These are phyloP conservation scores for Cardinalis cardinalis DNA, from an alignment of 2,113 vertebrate species.

Conservation along the genomic window DNA sequence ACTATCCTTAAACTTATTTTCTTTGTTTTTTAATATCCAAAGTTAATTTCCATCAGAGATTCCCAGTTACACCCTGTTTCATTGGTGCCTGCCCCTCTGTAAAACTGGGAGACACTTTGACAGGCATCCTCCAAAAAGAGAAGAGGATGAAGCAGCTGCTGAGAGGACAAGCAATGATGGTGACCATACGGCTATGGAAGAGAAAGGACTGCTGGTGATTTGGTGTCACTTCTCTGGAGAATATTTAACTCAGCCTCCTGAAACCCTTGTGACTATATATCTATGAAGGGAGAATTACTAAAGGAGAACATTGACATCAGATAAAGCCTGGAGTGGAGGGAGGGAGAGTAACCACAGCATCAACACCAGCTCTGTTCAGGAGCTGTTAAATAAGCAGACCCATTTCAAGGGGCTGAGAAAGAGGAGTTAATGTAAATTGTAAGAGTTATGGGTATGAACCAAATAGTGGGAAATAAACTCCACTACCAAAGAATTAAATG, in stretches of 20 bases:
- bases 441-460: neutral
- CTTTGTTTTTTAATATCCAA: neutral
- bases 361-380: neutral
- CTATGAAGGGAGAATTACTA: neutral
- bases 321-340: neutral
- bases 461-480: neutral
- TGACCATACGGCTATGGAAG: rapidly evolving
- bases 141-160: neutral
- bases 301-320: neutral
- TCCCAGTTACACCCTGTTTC: neutral
- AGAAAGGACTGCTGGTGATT: neutral
- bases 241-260: neutral
- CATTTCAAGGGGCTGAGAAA: neutral
- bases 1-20: neutral
- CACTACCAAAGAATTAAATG: neutral
- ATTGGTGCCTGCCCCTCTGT: rapidly evolving
- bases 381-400: neutral
- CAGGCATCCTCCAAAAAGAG: neutral
- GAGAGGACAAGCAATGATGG: neutral
- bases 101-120: neutral
- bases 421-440: neutral
- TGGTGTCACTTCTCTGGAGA: neutral
- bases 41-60: neutral
- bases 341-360: neutral
- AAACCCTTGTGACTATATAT: neutral